A percentile compares a stretch with the other conserved stretches of the same genome.
Conservation (phyloP, 2,888 invertebrate species). For the Netelia inedita region DNA sequence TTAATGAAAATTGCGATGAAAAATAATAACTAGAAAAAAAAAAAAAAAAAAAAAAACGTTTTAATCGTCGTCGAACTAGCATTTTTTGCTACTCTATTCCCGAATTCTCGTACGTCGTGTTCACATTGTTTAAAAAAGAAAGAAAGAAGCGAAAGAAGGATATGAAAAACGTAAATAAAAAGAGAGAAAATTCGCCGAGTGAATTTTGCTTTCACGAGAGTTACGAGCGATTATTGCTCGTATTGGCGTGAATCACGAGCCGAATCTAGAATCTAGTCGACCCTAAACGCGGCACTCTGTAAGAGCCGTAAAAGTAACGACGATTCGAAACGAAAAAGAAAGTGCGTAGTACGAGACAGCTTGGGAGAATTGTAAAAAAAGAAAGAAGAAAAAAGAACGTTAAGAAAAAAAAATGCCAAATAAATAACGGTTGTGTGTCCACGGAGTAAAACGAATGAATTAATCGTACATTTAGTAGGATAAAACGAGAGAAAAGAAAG, state of each 20-base stretch:
- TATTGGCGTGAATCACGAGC: background rate
- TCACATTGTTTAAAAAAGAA: constrained; percentile 49
- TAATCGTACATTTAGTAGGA: constrained; percentile 51
- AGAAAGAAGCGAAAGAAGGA: constrained; percentile 32
- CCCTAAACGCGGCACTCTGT: constrained; percentile 39
- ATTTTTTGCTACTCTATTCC: constrained; percentile 51
- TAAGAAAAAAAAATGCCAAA: constrained; percentile 62
- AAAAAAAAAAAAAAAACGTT: constrained; percentile 5
- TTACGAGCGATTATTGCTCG: constrained; percentile 44
- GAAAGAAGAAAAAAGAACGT: constrained; percentile 20
- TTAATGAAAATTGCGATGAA: constrained; percentile 17
- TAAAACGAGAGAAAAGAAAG: constrained; percentile 10
- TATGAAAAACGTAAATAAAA: constrained; percentile 32
- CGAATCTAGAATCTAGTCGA: constrained; percentile 29
- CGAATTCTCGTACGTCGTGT: constrained; percentile 49
- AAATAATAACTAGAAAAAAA: constrained; percentile 11
- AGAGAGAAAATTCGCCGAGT: constrained; percentile 15
- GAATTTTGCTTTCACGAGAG: constrained; percentile 27
- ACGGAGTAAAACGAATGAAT: constrained; percentile 58
- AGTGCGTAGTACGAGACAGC: constrained; percentile 31
- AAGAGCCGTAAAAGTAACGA: constrained; percentile 53
- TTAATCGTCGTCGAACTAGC: constrained; percentile 42
- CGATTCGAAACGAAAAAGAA: constrained; percentile 26
- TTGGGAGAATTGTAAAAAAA: constrained; percentile 44
- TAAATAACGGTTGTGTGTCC: constrained; percentile 66